phyloP scores from a whole-genome alignment of 1,140 invertebrate genomes.

The Panonychus citri region DNA sequence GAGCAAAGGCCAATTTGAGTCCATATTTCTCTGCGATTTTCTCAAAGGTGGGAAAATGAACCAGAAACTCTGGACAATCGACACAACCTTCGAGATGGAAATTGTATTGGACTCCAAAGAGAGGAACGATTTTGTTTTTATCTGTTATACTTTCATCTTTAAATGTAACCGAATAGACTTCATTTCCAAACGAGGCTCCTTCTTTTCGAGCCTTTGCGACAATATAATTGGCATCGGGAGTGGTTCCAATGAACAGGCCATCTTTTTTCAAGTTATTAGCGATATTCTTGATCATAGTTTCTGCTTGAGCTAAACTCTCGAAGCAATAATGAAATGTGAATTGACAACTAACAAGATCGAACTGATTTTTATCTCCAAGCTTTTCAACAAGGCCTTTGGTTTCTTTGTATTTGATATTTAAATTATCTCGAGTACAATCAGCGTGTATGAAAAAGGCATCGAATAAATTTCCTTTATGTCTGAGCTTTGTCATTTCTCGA shows the following conservation, averaged over 20 bases:
- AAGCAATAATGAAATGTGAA: constrained; percentile 68
- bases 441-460: constrained; percentile 72
- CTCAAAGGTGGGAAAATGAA: constrained; percentile 63
- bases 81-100: constrained; percentile 88
- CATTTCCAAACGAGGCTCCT: constrained; percentile 49
- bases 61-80: constrained; percentile 93
- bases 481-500: constrained; percentile 9
- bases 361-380: constrained; percentile 37
- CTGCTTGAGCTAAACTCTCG: constrained; percentile 67
- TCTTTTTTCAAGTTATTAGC: constrained; percentile 61
- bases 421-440: constrained; percentile 57
- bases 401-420: neutral
- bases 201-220: constrained; percentile 27
- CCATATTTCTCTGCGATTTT: constrained; percentile 58
- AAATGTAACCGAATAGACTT: constrained; percentile 59
- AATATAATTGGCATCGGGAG: constrained; percentile 76
- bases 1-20: constrained; percentile 45
- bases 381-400: neutral
- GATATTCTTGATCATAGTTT: constrained; percentile 76
- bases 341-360: constrained; percentile 86
- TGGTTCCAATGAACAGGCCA: constrained; percentile 88
- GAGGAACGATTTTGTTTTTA: constrained; percentile 30
- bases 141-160: constrained; percentile 26
- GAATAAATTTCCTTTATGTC: constrained; percentile 26
- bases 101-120: constrained; percentile 91